Conservation (phyloP, 2,113 vertebrate genomes). For the Boleophthalmus pectinirostris region DNA sequence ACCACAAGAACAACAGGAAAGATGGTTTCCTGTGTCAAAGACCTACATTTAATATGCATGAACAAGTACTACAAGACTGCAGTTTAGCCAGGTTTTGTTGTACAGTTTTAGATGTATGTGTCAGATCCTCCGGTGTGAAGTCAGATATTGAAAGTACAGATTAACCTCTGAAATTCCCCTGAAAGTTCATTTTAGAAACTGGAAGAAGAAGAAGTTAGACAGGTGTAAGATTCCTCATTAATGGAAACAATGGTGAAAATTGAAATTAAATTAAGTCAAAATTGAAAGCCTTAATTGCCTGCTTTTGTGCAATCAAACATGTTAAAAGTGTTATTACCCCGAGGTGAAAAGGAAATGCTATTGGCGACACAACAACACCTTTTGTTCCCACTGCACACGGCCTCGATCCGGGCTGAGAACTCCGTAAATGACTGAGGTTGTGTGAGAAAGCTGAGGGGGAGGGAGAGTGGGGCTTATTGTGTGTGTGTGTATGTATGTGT, state of each 20-base stretch:
- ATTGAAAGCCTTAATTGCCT: slow-evolving; percentile 51
- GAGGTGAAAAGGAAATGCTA: slow-evolving; percentile 57
- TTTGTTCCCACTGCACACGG: background rate
- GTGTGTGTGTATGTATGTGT: slow-evolving; percentile 4
- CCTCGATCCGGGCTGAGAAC: slow-evolving; percentile 31
- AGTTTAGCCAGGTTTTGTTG: background rate
- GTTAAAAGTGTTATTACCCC: slow-evolving; percentile 59
- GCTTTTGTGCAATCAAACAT: slow-evolving; percentile 47
- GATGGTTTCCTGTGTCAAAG: slow-evolving; percentile 36
- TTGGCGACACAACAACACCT: slow-evolving; percentile 68
- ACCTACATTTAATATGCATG: slow-evolving; percentile 32
- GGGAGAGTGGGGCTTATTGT: slow-evolving; percentile 10
- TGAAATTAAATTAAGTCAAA: slow-evolving; percentile 39
- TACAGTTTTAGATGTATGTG: background rate
- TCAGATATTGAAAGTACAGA: slow-evolving; percentile 19
- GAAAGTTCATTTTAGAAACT: slow-evolving; percentile 5
- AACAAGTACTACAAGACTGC: background rate
- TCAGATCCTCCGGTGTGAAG: slow-evolving; percentile 39
- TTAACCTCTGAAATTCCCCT: slow-evolving; percentile 9
- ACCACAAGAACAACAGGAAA: slow-evolving; percentile 28
- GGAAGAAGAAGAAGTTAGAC: slow-evolving; percentile 18
- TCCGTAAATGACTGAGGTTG: slow-evolving; percentile 36
- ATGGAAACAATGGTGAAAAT: slow-evolving; percentile 41
- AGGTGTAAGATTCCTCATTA: slow-evolving; percentile 35
- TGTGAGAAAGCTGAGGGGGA: slow-evolving; percentile 38